Conservation (phyloP, 2,797 vertebrate species). For the Pantherophis vulpinus region DNA sequence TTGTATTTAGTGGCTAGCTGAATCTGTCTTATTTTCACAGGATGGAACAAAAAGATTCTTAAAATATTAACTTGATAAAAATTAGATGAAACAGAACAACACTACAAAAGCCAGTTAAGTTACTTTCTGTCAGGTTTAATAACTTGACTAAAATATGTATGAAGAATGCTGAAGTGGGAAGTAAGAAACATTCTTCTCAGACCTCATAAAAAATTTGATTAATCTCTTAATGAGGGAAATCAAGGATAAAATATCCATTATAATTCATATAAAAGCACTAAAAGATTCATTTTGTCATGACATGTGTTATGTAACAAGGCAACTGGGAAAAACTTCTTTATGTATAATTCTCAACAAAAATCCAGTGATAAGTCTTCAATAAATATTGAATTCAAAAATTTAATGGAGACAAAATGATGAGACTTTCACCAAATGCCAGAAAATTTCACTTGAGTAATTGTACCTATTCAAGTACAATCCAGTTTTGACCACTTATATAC, state of each 20-base stretch:
- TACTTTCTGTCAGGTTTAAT: not conserved
- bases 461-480: not conserved
- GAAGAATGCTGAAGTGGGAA: not conserved
- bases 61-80: not conserved
- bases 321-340: not conserved
- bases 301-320: not conserved
- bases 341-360: not conserved
- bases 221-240: not conserved
- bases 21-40: not conserved
- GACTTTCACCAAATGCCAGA: not conserved
- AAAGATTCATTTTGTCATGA: not conserved
- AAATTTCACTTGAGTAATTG: not conserved
- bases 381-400: not conserved
- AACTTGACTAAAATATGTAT: not conserved
- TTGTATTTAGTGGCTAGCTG: not conserved
- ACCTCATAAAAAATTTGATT: not conserved
- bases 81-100: not conserved
- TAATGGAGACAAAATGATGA: not conserved
- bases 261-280: not conserved
- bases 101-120: not conserved
- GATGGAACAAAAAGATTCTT: not conserved
- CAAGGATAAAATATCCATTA: not conserved
- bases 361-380: not conserved
- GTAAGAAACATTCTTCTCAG: not conserved
- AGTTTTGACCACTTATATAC: not conserved